Percentiles rank a stretch among this genome's conserved stretches.
Evolutionary conservation across 92 coral and sea anemone species (phyloP).

Genomic region (Heliopora coerulea): DNA sequence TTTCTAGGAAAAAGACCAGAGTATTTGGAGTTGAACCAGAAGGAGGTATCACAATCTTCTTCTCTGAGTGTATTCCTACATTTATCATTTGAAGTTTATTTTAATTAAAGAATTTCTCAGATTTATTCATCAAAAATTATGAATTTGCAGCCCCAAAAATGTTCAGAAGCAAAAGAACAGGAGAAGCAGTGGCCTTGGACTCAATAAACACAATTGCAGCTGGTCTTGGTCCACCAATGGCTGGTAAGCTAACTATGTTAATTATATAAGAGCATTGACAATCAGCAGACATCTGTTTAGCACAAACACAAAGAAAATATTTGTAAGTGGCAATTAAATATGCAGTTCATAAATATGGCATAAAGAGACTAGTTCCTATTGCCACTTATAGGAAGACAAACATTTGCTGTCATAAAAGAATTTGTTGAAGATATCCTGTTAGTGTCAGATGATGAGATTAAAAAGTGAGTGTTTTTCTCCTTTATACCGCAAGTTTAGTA

Average conservation of each 20-base stretch:
- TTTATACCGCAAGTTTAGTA: not conserved
- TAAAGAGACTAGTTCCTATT: no score
- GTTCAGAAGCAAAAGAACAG: conserved; percentile 56
- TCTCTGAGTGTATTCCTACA: no score
- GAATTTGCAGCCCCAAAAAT: conserved; percentile 60
- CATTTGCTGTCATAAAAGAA: conserved; percentile 55
- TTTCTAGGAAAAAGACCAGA: conserved; percentile 56
- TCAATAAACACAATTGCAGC: conserved; percentile 56
- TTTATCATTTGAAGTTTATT: no score
- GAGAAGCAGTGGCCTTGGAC: conserved; percentile 52
- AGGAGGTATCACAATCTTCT: conserved; percentile 47
- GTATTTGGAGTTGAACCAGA: conserved; percentile 65
- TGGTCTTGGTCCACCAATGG: conserved; percentile 68
- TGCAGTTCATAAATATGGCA: no score
- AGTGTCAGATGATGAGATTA: conserved; percentile 68
- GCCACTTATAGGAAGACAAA: conserved; percentile 46
- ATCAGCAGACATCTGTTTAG: no score
- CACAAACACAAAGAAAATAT: no score
- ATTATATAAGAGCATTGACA: no score
- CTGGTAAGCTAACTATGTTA: conserved; percentile 50
- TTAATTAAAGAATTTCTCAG: no score
- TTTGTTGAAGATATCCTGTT: conserved; percentile 61
- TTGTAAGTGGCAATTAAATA: no score
- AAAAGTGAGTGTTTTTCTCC: conserved; percentile 37
- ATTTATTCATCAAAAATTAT: no score